These are phyloP conservation scores for Tetropium fuscum DNA, from an alignment of 2,888 invertebrate species.

Conservation along the genomic window DNA sequence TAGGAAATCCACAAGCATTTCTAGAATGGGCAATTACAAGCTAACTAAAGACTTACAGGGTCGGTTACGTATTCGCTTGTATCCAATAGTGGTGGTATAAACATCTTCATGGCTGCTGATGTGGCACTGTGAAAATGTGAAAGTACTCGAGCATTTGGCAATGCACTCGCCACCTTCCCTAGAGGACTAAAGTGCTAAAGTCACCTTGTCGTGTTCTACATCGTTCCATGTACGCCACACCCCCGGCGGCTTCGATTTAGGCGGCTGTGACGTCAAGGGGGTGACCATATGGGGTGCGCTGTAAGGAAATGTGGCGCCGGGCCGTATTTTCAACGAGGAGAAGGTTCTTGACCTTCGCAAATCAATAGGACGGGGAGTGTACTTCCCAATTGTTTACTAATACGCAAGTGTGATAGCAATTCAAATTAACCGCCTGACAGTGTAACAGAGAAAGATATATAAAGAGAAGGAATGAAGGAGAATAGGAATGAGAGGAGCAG, in stretches of 20 bases:
- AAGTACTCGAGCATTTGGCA: background rate
- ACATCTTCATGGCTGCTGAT: constrained; percentile 17
- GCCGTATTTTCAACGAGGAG: constrained; percentile 1
- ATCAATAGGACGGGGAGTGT: background rate
- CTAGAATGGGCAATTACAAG: background rate
- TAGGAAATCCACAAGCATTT: too few relatives aligned
- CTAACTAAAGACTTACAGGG: constrained; percentile 6
- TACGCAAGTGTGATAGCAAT: too few relatives aligned
- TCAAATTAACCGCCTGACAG: too few relatives aligned
- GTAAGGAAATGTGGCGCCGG: background rate
- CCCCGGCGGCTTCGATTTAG: constrained; percentile 14
- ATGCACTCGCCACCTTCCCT: background rate
- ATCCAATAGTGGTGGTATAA: background rate
- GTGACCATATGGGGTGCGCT: background rate
- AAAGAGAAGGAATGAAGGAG: too few relatives aligned
- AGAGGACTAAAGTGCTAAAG: background rate
- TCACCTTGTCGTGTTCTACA: constrained; percentile 17
- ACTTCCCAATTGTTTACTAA: too few relatives aligned
- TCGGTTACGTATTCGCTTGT: constrained; percentile 9
- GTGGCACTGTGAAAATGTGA: background rate
- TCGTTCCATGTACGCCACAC: constrained; percentile 9
- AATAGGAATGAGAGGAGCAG: too few relatives aligned
- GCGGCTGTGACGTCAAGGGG: constrained; percentile 13
- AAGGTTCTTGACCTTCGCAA: constrained; percentile 16
- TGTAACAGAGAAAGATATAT: too few relatives aligned